Base-by-base conservation (phyloP, 2,113 vertebrate species). In the Phycodurus eques region DNA sequence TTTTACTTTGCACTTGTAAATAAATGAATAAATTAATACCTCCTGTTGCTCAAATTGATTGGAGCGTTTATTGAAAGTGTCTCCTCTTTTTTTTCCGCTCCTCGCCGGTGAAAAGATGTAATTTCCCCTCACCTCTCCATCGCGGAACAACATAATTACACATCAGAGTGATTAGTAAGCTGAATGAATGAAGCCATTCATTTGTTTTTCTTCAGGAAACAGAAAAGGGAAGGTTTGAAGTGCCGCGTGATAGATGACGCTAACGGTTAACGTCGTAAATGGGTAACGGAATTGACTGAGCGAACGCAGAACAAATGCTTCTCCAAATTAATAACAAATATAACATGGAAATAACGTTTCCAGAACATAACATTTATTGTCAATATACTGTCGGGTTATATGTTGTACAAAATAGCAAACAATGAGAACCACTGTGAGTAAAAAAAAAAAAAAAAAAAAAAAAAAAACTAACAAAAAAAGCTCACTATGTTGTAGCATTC, bases 51-150 rank as follows among this genome's bases (percentile, higher is more conserved):
- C 31, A 61, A 61, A 61, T 61, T 61, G 59, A 61, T 61, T 61
- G 33, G 59, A 61, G 59, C 59, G 31, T 35, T 61, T 61, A 61
- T 61, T 61, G 31, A 61, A 35, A 17, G 59, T 7, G 31, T 12
- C n/a, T 57, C n/a, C 22, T 27, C 4, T 59, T 27, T 27, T 59
- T 31, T 31, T 59, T 59, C 12, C 14, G 13, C 31, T 31, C 14
- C 31, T 35, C 31, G 33, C 31, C 5, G 59, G 6, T 61, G 59
- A 61, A 61, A 61, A 61, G 59, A 61, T 61, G 59, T 35, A 14
- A 61, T 61, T 61, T 61, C 31, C 59, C 31, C 33, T 27, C 56
- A 59, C 56, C 56, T 59, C 59, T 61, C 59, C 59, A 61, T 35
- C 12, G 31, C 14, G 14, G 59, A 61, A 61, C 59, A 61, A 61